Evolutionary conservation across 2,113 vertebrate species (phyloP).

Genomic region (Pomatorhinus ruficollis): DNA sequence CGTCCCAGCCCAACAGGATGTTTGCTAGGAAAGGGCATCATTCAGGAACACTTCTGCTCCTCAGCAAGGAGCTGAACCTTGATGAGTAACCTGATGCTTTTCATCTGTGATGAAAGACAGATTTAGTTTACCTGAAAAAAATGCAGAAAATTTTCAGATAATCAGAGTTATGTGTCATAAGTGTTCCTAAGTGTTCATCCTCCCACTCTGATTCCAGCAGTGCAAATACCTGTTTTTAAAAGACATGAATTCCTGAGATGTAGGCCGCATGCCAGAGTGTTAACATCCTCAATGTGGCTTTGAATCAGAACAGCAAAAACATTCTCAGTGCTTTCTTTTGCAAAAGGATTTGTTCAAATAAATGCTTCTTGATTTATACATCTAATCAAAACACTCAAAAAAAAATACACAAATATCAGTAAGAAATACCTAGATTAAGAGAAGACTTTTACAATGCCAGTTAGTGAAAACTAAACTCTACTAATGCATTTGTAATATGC

Average conservation of each 20-base stretch:
- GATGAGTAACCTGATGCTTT: not conserved
- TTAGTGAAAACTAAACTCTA: not conserved
- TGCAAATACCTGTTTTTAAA: not conserved
- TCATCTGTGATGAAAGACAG: not conserved
- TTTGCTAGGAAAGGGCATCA: not conserved
- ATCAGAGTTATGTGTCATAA: not conserved
- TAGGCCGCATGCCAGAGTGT: rapidly evolving
- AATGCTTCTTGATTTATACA: not conserved
- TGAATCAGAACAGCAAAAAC: not conserved
- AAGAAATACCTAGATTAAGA: not conserved
- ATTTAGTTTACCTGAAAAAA: not conserved
- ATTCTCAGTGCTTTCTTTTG: not conserved
- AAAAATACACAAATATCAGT: not conserved
- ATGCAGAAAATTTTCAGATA: not conserved
- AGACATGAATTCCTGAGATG: not conserved
- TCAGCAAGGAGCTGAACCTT: not conserved
- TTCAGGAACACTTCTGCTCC: not conserved
- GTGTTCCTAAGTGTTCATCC: not conserved
- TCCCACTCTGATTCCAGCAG: not conserved
- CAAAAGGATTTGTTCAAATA: not conserved
- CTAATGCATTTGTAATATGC: not conserved
- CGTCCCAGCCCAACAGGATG: not conserved
- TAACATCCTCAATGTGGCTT: not conserved
- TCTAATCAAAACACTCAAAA: not conserved
- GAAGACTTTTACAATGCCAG: not conserved